Evolutionary conservation across 2,113 vertebrate genomes (phyloP).

Genomic region (Megaptera novaeangliae): DNA sequence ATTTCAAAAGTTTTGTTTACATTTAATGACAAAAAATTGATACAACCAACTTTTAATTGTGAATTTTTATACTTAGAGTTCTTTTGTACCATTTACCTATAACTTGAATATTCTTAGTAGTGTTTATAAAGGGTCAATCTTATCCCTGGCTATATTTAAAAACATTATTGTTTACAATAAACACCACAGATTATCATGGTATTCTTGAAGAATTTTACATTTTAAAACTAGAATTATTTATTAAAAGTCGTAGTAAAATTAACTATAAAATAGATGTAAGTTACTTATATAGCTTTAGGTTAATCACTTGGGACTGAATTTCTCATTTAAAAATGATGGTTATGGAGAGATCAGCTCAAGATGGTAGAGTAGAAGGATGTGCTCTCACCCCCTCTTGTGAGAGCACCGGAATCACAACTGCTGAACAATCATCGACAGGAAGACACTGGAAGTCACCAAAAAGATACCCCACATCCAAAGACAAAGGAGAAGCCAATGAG

Average conservation of each 20-base stretch:
- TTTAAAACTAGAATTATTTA: slow-evolving; percentile 12
- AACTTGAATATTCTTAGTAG: background rate
- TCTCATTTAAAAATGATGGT: background rate
- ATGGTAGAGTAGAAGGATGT: too few species aligned
- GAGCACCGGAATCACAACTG: too few species aligned
- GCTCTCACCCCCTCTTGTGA: too few species aligned
- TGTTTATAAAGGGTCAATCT: background rate
- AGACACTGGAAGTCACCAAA: too few species aligned
- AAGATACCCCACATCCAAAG: too few species aligned
- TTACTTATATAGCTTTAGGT: background rate
- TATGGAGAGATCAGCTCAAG: background rate
- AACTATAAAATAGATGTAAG: background rate
- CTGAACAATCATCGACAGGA: too few species aligned
- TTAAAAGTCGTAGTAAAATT: background rate
- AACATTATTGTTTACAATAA: background rate
- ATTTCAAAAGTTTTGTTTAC: slow-evolving; percentile 2
- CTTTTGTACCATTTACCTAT: background rate
- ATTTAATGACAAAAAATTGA: background rate
- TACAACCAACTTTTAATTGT: background rate
- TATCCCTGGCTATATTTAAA: background rate
- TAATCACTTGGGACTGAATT: background rate
- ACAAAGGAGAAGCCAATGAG: too few species aligned
- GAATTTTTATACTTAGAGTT: background rate
- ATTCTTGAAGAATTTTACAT: background rate
- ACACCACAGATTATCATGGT: background rate